Base-by-base conservation (phyloP, 2,888 invertebrate species). In the Limenitis camilla region DNA sequence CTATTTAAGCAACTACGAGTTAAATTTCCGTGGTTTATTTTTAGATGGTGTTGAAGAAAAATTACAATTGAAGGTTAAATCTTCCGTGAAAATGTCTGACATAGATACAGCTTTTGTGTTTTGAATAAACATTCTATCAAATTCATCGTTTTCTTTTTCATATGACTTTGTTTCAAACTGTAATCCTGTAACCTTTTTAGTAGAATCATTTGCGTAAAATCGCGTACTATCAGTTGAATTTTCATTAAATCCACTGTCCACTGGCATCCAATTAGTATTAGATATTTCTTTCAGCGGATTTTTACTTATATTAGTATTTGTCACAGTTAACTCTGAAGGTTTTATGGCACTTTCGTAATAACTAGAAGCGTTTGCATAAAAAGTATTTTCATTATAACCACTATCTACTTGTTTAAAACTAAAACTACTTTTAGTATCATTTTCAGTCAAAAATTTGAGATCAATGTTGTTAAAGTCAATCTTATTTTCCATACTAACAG, bases 261-360 rank as follows among this genome's bases (percentile, higher is more conserved):
- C 74, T 62, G 86, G 74, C 78, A 81, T 79, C 87, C 88, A 88
- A 61, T 79, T 74, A 9, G 78, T 68, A 58, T 85, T 87, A n/a
- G 86, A 83, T 56, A 82, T 80, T 63, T 85, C 85, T 63, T 78
- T 84, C 53, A 85, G 68, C 19, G 70, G 81, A 55, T 69, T 73
- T 58, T 77, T 76, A 49, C 61, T 68, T 56, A 60, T 67, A 53
- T 78, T 73, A 48, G 69, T 47, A 57, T 76, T 75, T 29, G 82
- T 81, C 40, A 84, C 75, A 28, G 85, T 86, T 59, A 86, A 61
- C 64, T 85, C 86, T n/a, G 85, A 85, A 33, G 84, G 84, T 68
- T 84, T 85, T 80, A 86, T 86, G 76, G 85, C 83, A 78, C 86
- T 83, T 67, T 85, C 84, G 52, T 86, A 86, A 60, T 85, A 85